phyloP scores from a whole-genome alignment of 1,140 invertebrate genomes.

The Phortica variegata region DNA sequence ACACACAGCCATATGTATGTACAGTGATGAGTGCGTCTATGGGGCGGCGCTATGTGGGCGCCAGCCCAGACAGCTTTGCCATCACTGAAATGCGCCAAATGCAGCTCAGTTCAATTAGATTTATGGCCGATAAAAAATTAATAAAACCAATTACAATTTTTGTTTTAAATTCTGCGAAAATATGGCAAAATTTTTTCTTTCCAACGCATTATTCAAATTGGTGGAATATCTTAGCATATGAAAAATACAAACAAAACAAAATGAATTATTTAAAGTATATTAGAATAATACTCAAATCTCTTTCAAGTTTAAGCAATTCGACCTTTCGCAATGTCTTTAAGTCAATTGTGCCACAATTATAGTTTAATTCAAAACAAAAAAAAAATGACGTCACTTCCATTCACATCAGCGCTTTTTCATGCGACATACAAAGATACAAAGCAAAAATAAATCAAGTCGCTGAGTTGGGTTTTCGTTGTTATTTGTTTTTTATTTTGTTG shows the following conservation, averaged over 20 bases:
- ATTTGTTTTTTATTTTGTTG: too few species aligned
- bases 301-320: slow-evolving; percentile 26
- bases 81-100: slow-evolving; percentile 20
- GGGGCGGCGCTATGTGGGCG: slow-evolving; percentile 40
- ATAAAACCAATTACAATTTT: background rate
- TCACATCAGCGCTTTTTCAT: too few species aligned
- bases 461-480: too few species aligned
- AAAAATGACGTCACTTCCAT: slow-evolving; percentile 41
- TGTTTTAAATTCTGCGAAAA: slow-evolving; percentile 10
- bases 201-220: too few species aligned
- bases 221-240: too few species aligned
- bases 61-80: slow-evolving; percentile 10
- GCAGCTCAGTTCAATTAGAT: slow-evolving; percentile 16
- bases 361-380: slow-evolving; percentile 29
- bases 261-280: background rate
- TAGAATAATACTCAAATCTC: background rate
- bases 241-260: slow-evolving; percentile 2
- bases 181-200: too few species aligned
- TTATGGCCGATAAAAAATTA: slow-evolving; percentile 11
- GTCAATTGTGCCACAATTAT: slow-evolving; percentile 30
- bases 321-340: too few species aligned
- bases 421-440: slow-evolving; percentile 20
- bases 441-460: too few species aligned
- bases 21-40: slow-evolving; percentile 16
- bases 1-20: slow-evolving; percentile 12